Evolutionary conservation across 1,140 invertebrate genomes (phyloP).

Genomic region (Meteorus sp.): DNA sequence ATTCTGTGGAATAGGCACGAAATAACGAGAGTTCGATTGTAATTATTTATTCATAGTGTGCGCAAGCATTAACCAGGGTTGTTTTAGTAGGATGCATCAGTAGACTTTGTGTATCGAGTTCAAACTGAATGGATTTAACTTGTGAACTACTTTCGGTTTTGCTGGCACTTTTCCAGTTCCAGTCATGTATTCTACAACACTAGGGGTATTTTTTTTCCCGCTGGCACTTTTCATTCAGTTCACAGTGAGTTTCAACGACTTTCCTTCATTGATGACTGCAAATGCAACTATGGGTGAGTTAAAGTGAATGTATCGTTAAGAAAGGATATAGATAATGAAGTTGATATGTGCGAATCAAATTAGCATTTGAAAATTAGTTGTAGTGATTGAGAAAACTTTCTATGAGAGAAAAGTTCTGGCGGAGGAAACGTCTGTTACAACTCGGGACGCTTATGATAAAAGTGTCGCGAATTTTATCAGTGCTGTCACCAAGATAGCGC

Average conservation of each 20-base stretch:
- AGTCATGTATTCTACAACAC: not conserved
- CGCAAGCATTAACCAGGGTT: not conserved
- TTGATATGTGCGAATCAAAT: not conserved
- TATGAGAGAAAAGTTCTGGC: conserved; percentile 31
- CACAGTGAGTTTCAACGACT: conserved; percentile 56
- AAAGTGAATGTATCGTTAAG: conserved; percentile 11
- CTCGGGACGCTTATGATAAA: conserved; percentile 57
- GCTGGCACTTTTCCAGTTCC: not conserved
- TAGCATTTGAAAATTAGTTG: conserved; percentile 32
- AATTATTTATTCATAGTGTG: not conserved
- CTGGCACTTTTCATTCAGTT: conserved; percentile 28
- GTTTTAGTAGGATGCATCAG: not conserved
- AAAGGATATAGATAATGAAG: conserved; percentile 14
- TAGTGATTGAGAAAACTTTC: conserved; percentile 44
- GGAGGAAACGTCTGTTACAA: conserved; percentile 25
- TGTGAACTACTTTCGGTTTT: no score
- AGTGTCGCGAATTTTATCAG: conserved; percentile 63
- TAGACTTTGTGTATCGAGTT: not conserved
- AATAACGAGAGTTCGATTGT: not conserved
- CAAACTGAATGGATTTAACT: no score
- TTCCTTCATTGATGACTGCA: conserved; percentile 68
- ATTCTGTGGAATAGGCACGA: no score
- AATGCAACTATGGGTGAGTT: conserved; percentile 71
- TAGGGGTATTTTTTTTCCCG: conserved; percentile 37
- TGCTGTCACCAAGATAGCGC: conserved; percentile 62